Percentiles rank a stretch among this genome's conserved stretches.
phyloP scores from a whole-genome alignment of 2,113 vertebrate species.

The Theristicus caerulescens region DNA sequence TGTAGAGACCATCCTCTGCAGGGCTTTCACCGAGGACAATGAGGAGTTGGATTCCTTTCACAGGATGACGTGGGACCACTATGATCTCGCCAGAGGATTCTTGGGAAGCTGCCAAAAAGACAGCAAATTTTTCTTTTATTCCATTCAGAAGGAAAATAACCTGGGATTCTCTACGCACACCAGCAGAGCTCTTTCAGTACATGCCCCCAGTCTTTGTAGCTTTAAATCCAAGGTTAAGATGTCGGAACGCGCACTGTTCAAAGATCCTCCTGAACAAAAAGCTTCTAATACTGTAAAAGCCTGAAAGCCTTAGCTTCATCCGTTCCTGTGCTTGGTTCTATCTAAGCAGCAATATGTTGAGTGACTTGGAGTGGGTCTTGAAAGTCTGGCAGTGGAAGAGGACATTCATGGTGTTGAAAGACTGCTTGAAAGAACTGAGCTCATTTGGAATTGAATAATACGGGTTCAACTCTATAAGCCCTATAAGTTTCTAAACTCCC shows the following conservation, averaged over 20 bases:
- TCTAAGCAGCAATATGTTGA: not conserved
- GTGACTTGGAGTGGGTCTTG: slow-evolving; percentile 1
- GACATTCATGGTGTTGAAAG: not conserved
- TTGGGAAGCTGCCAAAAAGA: slow-evolving; percentile 25
- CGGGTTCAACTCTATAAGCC: not conserved
- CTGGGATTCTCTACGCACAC: not conserved
- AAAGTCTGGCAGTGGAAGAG: not conserved
- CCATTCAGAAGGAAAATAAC: slow-evolving; percentile 31
- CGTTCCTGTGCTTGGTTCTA: not conserved
- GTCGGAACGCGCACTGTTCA: not conserved
- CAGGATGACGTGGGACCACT: not conserved
- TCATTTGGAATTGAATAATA: slow-evolving; percentile 1
- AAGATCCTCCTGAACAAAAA: slow-evolving; percentile 21
- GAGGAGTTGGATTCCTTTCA: not conserved
- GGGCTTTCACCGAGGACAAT: not conserved
- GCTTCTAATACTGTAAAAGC: not conserved
- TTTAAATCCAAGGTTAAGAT: slow-evolving; percentile 44
- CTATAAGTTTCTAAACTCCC: not conserved
- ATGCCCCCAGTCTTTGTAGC: not conserved
- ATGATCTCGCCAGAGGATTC: not conserved
- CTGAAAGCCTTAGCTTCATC: slow-evolving; percentile 1
- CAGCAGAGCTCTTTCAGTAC: not conserved
- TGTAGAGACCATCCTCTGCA: not conserved
- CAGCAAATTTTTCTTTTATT: slow-evolving; percentile 32
- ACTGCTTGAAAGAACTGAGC: not conserved